Evolutionary conservation across 1,140 invertebrate genomes (phyloP).

Genomic region (Lepidotrigona ventralis): DNA sequence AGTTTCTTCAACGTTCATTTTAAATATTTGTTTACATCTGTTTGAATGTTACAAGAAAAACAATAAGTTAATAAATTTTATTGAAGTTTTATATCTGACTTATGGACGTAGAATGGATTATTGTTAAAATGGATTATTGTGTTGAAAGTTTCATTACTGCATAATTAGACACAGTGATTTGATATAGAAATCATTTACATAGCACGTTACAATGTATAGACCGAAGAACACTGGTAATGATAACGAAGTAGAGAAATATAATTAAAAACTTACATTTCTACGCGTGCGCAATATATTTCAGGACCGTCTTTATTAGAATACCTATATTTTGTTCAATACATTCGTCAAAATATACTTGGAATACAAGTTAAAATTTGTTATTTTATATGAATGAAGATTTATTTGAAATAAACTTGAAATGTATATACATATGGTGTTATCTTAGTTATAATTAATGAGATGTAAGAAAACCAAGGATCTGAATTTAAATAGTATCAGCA

Average conservation of each 20-base stretch:
- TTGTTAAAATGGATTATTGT: background rate
- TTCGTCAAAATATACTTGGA: background rate
- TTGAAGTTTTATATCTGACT: background rate
- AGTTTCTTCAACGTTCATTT: constrained; percentile 86
- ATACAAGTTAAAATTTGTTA: background rate
- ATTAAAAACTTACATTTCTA: background rate
- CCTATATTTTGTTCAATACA: background rate
- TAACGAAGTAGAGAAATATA: background rate
- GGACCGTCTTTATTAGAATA: constrained; percentile 6
- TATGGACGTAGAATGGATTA: background rate
- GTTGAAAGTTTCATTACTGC: background rate
- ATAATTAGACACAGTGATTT: background rate
- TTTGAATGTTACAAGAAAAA: background rate
- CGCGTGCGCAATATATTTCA: constrained; percentile 23
- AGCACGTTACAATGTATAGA: background rate
- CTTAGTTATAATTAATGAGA: background rate
- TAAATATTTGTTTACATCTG: background rate
- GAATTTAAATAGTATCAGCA: background rate
- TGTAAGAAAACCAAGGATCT: background rate
- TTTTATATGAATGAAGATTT: background rate
- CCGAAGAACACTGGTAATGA: background rate
- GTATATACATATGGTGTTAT: background rate
- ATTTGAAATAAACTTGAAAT: background rate
- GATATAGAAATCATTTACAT: background rate
- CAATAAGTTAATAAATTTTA: background rate